Evolutionary conservation across 2,797 vertebrate genomes (phyloP).

Genomic region (Anabas testudineus): DNA sequence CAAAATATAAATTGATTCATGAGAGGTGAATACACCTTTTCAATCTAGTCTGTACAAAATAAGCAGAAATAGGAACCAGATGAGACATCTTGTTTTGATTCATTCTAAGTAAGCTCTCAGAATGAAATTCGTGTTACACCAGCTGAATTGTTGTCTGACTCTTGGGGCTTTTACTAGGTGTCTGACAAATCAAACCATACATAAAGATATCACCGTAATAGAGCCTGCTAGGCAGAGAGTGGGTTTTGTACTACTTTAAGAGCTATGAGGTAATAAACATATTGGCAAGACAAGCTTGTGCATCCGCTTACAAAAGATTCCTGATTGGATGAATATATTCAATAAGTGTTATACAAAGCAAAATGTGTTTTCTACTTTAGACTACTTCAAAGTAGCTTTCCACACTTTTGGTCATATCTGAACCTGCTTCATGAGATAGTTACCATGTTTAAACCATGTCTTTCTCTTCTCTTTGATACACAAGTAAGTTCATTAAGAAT

Average conservation of each 20-base stretch:
- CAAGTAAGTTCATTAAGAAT: too few species aligned
- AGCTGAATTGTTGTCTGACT: slow-evolving; percentile 2
- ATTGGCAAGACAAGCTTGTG: neutral
- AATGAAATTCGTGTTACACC: neutral
- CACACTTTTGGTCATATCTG: too few species aligned
- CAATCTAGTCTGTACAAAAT: neutral
- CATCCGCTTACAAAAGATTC: neutral
- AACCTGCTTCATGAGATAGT: too few species aligned
- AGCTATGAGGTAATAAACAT: neutral
- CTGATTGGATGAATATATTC: too few species aligned
- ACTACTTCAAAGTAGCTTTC: too few species aligned
- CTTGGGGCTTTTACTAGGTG: neutral
- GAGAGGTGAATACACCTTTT: neutral
- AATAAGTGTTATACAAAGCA: too few species aligned
- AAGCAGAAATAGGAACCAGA: neutral
- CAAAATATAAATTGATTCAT: neutral
- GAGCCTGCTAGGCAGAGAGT: too few species aligned
- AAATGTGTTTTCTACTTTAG: too few species aligned
- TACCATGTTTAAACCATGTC: too few species aligned
- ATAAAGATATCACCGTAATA: too few species aligned
- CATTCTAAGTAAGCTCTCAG: neutral
- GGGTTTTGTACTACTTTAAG: too few species aligned
- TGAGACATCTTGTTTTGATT: neutral
- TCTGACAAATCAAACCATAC: slow-evolving; percentile 5
- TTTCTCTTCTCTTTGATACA: too few species aligned